Percentiles rank a stretch among this genome's conserved stretches.
Conservation (phyloP, 1,140 invertebrate genomes). For the Apolygus lucorum region DNA sequence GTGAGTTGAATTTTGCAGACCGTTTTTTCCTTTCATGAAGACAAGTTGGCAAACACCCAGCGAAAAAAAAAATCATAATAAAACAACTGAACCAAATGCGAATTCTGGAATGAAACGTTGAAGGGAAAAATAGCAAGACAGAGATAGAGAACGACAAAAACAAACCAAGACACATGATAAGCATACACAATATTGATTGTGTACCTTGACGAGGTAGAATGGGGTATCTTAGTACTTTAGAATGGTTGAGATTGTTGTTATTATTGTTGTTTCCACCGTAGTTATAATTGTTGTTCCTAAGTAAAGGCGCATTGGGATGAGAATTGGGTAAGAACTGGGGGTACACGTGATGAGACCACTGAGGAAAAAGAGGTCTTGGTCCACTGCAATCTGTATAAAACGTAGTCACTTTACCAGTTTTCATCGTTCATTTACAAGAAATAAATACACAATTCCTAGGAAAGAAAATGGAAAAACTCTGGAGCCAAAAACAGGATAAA, state of each 20-base stretch:
- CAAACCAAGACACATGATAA: not conserved
- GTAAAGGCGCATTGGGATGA: constrained; percentile 56
- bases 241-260: constrained; percentile 36
- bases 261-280: constrained; percentile 33
- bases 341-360: constrained; percentile 87
- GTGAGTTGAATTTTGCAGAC: too few species aligned
- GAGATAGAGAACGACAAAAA: too few species aligned
- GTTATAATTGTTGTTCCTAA: constrained; percentile 34
- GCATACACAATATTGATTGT: constrained; percentile 12
- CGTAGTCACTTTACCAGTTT: not conserved
- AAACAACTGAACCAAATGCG: too few species aligned
- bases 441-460: too few species aligned
- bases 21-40: too few species aligned
- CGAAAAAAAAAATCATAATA: too few species aligned
- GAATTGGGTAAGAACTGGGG: constrained; percentile 81
- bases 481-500: too few species aligned
- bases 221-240: constrained; percentile 33
- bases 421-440: too few species aligned
- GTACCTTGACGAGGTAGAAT: constrained; percentile 33
- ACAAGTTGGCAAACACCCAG: too few species aligned
- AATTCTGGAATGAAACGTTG: too few species aligned
- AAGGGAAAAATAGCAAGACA: too few species aligned
- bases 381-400: constrained; percentile 34
- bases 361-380: constrained; percentile 69
- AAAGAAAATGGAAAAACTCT: too few species aligned